A percentile compares a stretch with the other conserved stretches of the same genome.
Evolutionary conservation across 2,888 invertebrate genomes (phyloP).

Genomic region (Psylliodes chrysocephalus): DNA sequence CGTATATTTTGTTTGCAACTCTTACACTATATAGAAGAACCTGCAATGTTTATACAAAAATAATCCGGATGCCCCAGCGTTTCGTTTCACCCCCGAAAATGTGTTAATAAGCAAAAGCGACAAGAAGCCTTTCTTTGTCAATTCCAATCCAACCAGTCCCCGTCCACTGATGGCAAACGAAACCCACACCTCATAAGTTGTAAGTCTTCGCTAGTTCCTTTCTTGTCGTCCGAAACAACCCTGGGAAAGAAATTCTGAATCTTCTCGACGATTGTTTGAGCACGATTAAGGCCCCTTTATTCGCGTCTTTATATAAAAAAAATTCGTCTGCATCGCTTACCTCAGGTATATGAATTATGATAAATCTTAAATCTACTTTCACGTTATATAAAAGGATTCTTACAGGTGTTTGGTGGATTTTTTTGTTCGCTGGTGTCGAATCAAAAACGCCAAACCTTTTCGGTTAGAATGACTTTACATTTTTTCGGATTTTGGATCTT

Average conservation of each 20-base stretch:
- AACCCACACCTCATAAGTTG: slow-evolving; percentile 5
- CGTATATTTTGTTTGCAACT: no score
- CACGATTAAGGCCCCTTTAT: slow-evolving; percentile 48
- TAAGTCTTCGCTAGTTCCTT: slow-evolving; percentile 11
- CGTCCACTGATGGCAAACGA: slow-evolving; percentile 6
- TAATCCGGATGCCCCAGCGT: not conserved
- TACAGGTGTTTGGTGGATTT: slow-evolving; percentile 42
- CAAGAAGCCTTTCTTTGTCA: slow-evolving; percentile 1
- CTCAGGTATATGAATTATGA: slow-evolving; percentile 46
- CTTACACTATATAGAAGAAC: no score
- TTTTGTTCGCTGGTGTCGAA: slow-evolving; percentile 2
- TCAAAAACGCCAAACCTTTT: slow-evolving; percentile 3
- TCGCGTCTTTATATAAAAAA: slow-evolving; percentile 53
- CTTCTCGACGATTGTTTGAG: slow-evolving; percentile 41
- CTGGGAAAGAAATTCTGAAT: slow-evolving; percentile 44
- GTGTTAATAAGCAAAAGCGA: not conserved
- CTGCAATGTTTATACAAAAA: not conserved
- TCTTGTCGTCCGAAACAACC: slow-evolving; percentile 17
- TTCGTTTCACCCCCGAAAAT: not conserved
- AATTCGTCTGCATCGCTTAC: slow-evolving; percentile 11
- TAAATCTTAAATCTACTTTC: slow-evolving; percentile 33
- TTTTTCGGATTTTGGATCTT: slow-evolving; percentile 8
- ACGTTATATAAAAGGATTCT: slow-evolving; percentile 19
- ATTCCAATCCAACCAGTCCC: slow-evolving; percentile 5
- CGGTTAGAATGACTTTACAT: slow-evolving; percentile 7